These are phyloP conservation scores for Typhlichthys subterraneus DNA, from an alignment of 2,797 vertebrate genomes.

Conservation along the genomic window DNA sequence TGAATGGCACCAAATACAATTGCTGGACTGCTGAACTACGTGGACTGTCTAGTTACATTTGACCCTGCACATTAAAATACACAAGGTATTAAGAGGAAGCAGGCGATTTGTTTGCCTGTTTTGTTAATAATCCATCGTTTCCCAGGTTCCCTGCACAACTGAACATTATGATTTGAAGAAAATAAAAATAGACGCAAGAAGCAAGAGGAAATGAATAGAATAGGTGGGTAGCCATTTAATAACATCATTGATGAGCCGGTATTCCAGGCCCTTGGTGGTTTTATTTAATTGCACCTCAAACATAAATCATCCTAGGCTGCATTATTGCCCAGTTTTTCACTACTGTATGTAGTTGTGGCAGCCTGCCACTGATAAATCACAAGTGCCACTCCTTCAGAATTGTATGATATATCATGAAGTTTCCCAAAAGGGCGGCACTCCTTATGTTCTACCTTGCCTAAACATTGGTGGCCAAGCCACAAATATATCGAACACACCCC, in stretches of 20 bases:
- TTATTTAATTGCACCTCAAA: slow-evolving; percentile 28
- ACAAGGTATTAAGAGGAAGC: slow-evolving; percentile 70
- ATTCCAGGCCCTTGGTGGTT: slow-evolving; percentile 27
- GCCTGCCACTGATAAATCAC: no score
- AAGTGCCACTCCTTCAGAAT: no score
- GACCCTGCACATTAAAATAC: slow-evolving; percentile 60
- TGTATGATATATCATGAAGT: no score
- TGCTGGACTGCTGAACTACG: no score
- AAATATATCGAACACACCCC: no score
- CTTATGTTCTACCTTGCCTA: no score
- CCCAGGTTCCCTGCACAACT: slow-evolving; percentile 45
- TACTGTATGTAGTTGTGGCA: no score
- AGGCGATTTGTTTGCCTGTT: slow-evolving; percentile 69
- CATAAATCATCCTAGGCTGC: slow-evolving; percentile 1
- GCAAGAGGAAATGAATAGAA: slow-evolving; percentile 19
- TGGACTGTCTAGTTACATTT: slow-evolving; percentile 58
- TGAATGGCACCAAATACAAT: no score
- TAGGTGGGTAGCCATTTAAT: slow-evolving; percentile 49
- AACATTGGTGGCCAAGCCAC: no score
- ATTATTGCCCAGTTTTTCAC: background rate
- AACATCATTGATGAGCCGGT: slow-evolving; percentile 46
- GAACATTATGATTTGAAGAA: slow-evolving; percentile 2
- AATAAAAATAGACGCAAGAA: slow-evolving; percentile 30
- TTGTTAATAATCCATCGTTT: slow-evolving; percentile 70
- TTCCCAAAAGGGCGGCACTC: no score